phyloP scores from a whole-genome alignment of 2,797 vertebrate genomes.

The Sorex maritimensis region DNA sequence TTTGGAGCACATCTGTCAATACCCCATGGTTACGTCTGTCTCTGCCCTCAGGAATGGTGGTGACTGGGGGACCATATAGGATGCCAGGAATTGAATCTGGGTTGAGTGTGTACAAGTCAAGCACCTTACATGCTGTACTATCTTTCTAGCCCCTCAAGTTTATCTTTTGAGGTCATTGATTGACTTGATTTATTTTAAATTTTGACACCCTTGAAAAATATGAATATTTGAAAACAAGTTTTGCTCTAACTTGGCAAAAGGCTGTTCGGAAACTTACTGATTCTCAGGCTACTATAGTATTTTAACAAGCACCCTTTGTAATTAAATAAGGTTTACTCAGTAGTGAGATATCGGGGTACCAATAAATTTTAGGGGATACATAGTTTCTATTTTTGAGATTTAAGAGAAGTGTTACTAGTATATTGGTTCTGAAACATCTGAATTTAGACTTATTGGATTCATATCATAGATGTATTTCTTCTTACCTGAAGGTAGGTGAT shows the following conservation, averaged over 20 bases:
- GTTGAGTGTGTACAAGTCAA: too few relatives aligned
- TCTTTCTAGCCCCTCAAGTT: background rate
- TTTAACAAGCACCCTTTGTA: slow-evolving; percentile 52
- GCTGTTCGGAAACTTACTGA: slow-evolving; percentile 45
- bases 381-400: background rate
- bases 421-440: slow-evolving; percentile 59
- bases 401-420: background rate
- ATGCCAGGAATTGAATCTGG: too few relatives aligned
- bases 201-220: slow-evolving; percentile 4
- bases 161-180: slow-evolving; percentile 21
- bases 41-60: too few relatives aligned
- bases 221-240: slow-evolving; percentile 35
- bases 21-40: too few relatives aligned
- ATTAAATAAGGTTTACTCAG: slow-evolving; percentile 62
- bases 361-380: slow-evolving; percentile 6
- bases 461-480: slow-evolving; percentile 20
- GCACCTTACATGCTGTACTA: too few relatives aligned
- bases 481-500: background rate
- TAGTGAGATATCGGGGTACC: background rate
- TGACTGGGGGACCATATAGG: too few relatives aligned
- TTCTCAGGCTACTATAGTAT: background rate
- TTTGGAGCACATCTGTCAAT: too few relatives aligned
- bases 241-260: background rate
- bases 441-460: slow-evolving; percentile 28
- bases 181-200: slow-evolving; percentile 31